Evolutionary conservation across 92 coral and sea anemone species (phyloP).

Genomic region (Zoanthus sociatus): DNA sequence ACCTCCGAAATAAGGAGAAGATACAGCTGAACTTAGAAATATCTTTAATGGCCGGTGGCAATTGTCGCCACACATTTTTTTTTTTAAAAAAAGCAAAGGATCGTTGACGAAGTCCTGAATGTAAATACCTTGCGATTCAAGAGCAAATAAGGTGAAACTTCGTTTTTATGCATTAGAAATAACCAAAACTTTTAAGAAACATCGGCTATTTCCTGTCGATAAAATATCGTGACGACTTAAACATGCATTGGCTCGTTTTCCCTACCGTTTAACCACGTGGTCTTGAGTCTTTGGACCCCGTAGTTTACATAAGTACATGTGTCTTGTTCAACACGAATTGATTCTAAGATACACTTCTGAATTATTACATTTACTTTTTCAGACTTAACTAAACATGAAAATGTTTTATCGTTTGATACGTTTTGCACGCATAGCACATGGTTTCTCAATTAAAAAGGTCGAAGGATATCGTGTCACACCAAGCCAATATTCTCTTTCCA

Average conservation of each 20-base stretch:
- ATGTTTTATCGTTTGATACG: slow-evolving; percentile 2
- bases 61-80: neutral
- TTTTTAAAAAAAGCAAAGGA: neutral
- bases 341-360: neutral
- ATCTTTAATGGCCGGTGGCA: slow-evolving; percentile 18
- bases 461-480: slow-evolving; percentile 45
- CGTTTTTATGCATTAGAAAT: slow-evolving; percentile 13
- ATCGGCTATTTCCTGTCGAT: neutral
- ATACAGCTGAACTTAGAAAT: neutral
- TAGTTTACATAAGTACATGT: slow-evolving; percentile 17
- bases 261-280: slow-evolving; percentile 23
- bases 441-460: slow-evolving; percentile 36
- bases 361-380: neutral
- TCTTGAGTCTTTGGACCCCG: neutral
- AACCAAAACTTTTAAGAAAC: neutral
- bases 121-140: neutral
- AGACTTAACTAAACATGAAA: neutral
- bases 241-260: slow-evolving; percentile 11
- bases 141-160: neutral
- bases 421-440: slow-evolving; percentile 34
- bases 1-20: slow-evolving; percentile 23
- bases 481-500: slow-evolving; percentile 9
- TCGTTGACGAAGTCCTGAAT: neutral
- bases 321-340: neutral
- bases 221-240: slow-evolving; percentile 28